phyloP scores from a whole-genome alignment of 2,888 invertebrate genomes.

The Plebejus anna region DNA sequence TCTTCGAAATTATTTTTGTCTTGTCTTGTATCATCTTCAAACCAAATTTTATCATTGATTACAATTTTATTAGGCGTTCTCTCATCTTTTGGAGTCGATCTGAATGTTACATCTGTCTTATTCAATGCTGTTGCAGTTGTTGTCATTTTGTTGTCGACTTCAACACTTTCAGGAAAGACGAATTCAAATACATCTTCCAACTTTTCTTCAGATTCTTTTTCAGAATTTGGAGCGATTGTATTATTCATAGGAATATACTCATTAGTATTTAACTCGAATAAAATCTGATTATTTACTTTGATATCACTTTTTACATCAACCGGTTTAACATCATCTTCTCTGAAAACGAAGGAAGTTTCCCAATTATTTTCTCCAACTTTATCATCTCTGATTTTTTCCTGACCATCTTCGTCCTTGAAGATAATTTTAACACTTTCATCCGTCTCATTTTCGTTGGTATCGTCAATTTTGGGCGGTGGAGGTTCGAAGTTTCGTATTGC shows the following conservation, averaged over 20 bases:
- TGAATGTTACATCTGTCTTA: background rate
- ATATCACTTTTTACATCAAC: conserved; percentile 24
- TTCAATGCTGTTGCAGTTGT: background rate
- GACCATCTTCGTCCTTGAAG: conserved; percentile 47
- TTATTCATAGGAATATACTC: conserved; percentile 17
- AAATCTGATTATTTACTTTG: conserved; percentile 32
- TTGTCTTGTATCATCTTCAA: conserved; percentile 35
- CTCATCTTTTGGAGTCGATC: background rate
- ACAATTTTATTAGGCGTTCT: conserved; percentile 33
- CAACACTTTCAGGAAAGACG: conserved; percentile 46
- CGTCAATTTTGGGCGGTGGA: conserved; percentile 53
- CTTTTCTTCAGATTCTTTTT: conserved; percentile 31
- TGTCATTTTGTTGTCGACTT: conserved; percentile 25
- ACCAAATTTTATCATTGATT: conserved; percentile 39
- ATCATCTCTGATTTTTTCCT: background rate
- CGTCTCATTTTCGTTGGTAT: conserved; percentile 56
- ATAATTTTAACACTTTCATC: conserved; percentile 62
- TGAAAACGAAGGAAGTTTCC: conserved; percentile 29
- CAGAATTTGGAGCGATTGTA: conserved; percentile 5
- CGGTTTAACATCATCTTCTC: conserved; percentile 33
- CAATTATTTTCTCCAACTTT: background rate
- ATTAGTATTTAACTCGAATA: background rate
- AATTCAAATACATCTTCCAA: conserved; percentile 48
- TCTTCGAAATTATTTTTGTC: conserved; percentile 35
- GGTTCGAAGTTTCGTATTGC: conserved; percentile 47